Conservation (phyloP, 2,797 vertebrate species). For the Pyrrhura leucotis region DNA sequence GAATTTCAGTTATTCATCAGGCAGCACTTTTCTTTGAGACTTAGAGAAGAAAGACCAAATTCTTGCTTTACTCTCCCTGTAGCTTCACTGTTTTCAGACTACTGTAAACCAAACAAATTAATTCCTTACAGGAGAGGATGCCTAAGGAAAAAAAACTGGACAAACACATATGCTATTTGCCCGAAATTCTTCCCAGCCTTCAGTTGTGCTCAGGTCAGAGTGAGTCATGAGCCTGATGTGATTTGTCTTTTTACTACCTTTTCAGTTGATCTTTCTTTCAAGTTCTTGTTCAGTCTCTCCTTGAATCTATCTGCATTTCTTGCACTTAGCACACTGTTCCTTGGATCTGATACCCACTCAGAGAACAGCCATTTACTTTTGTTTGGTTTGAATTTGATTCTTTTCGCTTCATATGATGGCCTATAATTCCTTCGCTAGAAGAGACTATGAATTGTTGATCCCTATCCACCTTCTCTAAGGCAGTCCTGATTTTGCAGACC, state of each 20-base stretch:
- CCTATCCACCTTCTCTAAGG: background rate
- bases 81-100: background rate
- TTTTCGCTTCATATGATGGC: background rate
- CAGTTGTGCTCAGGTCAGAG: background rate
- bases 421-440: background rate
- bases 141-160: background rate
- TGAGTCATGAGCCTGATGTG: background rate
- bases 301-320: background rate
- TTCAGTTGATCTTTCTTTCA: background rate
- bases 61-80: background rate
- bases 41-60: background rate
- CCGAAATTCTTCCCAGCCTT: background rate
- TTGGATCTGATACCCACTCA: background rate
- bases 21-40: background rate
- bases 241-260: background rate
- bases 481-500: background rate
- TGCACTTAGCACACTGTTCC: background rate
- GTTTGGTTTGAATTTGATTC: background rate
- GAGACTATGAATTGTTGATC: background rate
- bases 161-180: background rate
- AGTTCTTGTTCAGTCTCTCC: background rate
- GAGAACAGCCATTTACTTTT: background rate
- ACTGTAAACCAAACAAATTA: background rate
- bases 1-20: background rate
- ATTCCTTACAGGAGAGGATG: background rate